A percentile compares a stretch with the other conserved stretches of the same genome.
Conservation (phyloP, 2,797 vertebrate species). For the Alauda arvensis region DNA sequence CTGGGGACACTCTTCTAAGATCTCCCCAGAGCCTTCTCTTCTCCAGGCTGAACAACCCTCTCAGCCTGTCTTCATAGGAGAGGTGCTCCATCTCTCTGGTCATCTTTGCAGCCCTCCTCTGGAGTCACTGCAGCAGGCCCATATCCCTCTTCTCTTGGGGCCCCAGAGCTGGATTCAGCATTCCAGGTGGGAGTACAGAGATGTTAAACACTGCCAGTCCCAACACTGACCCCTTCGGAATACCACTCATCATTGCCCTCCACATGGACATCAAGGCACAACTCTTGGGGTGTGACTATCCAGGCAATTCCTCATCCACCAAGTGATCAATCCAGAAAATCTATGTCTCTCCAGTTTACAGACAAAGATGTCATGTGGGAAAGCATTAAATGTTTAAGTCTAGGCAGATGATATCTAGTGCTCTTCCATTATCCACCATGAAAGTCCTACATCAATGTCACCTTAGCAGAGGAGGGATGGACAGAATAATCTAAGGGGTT, state of each 20-base stretch:
- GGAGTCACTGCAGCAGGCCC: background rate
- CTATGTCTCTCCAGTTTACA: background rate
- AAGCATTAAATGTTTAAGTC: background rate
- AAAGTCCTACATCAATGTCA: background rate
- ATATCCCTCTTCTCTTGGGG: background rate
- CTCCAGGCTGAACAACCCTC: background rate
- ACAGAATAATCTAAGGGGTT: background rate
- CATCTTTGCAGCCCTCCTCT: background rate
- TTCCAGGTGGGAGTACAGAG: background rate
- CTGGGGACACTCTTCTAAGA: background rate
- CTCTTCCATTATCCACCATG: background rate
- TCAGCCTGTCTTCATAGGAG: background rate
- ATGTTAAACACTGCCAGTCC: background rate
- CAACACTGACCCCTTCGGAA: background rate
- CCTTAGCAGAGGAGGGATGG: background rate
- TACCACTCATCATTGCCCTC: no score
- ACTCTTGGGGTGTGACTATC: background rate
- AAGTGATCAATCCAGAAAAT: background rate
- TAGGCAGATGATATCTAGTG: background rate
- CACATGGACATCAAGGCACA: no score
- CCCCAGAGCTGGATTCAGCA: background rate
- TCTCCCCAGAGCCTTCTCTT: background rate
- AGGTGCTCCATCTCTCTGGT: background rate
- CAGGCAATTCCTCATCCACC: background rate
- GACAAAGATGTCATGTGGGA: no score